phyloP scores from a whole-genome alignment of 2,888 invertebrate genomes.

The Alentia gelatinosa region DNA sequence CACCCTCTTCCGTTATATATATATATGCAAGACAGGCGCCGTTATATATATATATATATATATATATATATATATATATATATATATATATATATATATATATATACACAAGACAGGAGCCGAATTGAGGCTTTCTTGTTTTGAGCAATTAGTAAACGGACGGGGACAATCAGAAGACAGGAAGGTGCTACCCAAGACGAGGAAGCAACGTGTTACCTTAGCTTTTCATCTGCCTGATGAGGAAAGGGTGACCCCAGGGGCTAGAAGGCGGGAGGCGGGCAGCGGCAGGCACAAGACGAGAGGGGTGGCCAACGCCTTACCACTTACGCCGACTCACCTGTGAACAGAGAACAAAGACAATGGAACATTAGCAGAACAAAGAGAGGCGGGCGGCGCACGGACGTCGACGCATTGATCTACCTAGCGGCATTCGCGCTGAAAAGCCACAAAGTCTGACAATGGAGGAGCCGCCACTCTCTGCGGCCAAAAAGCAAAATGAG shows the following conservation, averaged over 20 bases:
- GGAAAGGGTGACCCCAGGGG: background rate
- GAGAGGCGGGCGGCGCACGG: background rate
- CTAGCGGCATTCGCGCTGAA: background rate
- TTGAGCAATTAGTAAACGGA: background rate
- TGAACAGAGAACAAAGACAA: slow-evolving; percentile 26
- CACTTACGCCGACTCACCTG: background rate
- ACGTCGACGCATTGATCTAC: background rate
- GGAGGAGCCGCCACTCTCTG: background rate
- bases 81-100: background rate
- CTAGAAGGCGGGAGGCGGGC: background rate
- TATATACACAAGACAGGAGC: background rate
- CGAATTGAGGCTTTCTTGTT: background rate
- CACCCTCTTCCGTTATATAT: too few species aligned
- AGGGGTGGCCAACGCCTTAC: background rate
- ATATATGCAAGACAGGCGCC: too few species aligned
- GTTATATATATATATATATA: background rate
- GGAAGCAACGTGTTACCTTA: background rate
- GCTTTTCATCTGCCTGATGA: background rate
- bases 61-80: background rate
- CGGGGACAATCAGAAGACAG: background rate
- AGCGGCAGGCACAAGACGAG: background rate
- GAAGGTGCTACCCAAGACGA: background rate
- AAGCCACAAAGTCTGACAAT: slow-evolving; percentile 22
- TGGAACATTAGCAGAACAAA: slow-evolving; percentile 11
- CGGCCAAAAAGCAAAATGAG: slow-evolving; percentile 4